Base-by-base conservation (phyloP, 2,888 invertebrate species). In the Apoderus coryli region DNA sequence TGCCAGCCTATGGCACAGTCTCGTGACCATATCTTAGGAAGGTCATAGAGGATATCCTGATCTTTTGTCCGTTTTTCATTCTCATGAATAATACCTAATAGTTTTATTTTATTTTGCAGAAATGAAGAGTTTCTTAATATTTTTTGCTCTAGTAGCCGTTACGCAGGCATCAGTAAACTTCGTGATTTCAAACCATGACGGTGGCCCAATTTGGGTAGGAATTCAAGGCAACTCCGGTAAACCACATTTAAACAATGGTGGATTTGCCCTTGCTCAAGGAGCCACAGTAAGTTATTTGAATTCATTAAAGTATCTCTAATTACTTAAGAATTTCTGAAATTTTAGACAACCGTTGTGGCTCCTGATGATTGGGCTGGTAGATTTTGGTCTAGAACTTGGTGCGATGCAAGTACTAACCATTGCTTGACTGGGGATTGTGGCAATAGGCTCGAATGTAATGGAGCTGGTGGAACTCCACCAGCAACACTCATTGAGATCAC, bases 401-500 rank as follows among this genome's bases (percentile, higher is more conserved):
- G 63, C 36, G 48, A 56, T 32, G 16, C 36, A 3, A 34, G 37
- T 12, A 47, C 39, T 3, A 43, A 48, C n/a, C 46, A 48, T 25
- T 59, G 59, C 38, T 41, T 45, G 19, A 56, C 57, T 16, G 60
- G 60, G 4, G 57, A 59, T 27, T 61, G 61, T 36, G 60, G 61
- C 4, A 50, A 50, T 30, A 43, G 40, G 27, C 33, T 60, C 4
- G 43, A 57, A 39, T 64, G 65, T 40, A 40, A 37, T n/a, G 64
- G 64, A 10, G 51, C 50, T 13, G 60, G 61, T 12, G 61, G 59
- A 11, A 48, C 40, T 10, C 58, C 61, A 4, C 61, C 63, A 32
- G 59, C 46, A 3, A 49, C 59, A 4, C 42, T 62, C 4, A 58
- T 56, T 6, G 61, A 64, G 44, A 57, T 64, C 33, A 60, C 60